Percentiles rank a stretch among this genome's conserved stretches.
Conservation (phyloP, 2,888 invertebrate species). For the Philaethria dido region DNA sequence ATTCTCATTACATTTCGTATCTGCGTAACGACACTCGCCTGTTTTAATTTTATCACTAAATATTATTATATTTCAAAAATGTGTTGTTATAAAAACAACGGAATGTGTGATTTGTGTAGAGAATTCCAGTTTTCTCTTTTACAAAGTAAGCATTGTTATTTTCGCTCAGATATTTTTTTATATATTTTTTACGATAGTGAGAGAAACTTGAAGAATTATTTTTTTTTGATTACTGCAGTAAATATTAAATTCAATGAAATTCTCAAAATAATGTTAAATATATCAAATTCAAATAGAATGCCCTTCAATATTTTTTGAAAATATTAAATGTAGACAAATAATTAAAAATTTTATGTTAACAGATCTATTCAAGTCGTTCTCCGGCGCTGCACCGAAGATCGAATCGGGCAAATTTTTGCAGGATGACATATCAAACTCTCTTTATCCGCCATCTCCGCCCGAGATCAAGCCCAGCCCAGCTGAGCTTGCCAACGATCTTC, state of each 20-base stretch:
- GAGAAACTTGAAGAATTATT: neutral
- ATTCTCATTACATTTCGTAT: slow-evolving; percentile 49
- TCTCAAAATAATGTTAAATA: neutral
- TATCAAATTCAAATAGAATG: neutral
- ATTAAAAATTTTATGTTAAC: slow-evolving; percentile 14
- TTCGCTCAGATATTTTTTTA: neutral
- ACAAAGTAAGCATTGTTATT: slow-evolving; percentile 67
- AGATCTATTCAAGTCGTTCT: slow-evolving; percentile 77
- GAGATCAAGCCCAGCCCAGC: slow-evolving; percentile 78
- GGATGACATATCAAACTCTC: slow-evolving; percentile 61
- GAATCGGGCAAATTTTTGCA: slow-evolving; percentile 60
- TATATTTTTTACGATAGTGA: neutral
- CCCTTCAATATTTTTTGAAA: slow-evolving; percentile 23
- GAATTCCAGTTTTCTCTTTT: slow-evolving; percentile 73
- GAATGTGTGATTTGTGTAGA: slow-evolving; percentile 78
- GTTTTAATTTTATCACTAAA: slow-evolving; percentile 29
- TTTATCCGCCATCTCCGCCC: slow-evolving; percentile 74
- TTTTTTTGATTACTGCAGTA: neutral
- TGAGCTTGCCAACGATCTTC: slow-evolving; percentile 85
- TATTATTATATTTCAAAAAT: slow-evolving; percentile 56
- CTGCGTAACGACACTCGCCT: slow-evolving; percentile 39
- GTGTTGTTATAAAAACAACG: slow-evolving; percentile 78
- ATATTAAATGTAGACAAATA: too few relatives aligned
- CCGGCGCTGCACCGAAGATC: slow-evolving; percentile 69
- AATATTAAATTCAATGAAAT: neutral